phyloP scores from a whole-genome alignment of 2,113 vertebrate genomes.

The Percina caprodes region DNA sequence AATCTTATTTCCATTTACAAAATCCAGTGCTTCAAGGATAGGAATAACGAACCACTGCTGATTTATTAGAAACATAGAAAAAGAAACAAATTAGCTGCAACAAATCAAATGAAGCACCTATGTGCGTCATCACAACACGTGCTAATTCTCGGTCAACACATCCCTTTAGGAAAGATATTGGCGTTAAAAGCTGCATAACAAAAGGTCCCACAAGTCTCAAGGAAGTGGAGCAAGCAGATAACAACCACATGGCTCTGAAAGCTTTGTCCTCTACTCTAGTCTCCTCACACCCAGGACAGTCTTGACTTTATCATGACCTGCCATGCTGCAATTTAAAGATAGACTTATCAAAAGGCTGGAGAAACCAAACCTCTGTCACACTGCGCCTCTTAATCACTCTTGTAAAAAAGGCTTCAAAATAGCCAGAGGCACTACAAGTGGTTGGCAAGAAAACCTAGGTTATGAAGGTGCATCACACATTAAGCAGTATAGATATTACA shows the following conservation, averaged over 20 bases:
- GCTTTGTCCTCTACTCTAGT: conserved; percentile 47
- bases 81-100: conserved; percentile 8
- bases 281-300: conserved; percentile 48
- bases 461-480: background rate
- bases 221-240: conserved; percentile 67
- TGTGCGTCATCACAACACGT: conserved; percentile 26
- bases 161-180: conserved; percentile 19
- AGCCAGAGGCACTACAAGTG: background rate
- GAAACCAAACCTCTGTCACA: conserved; percentile 26
- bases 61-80: background rate
- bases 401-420: background rate
- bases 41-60: conserved; percentile 1
- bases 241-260: conserved; percentile 29
- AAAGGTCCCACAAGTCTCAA: conserved; percentile 35
- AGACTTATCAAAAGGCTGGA: conserved; percentile 45
- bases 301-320: conserved; percentile 56
- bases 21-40: background rate
- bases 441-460: background rate
- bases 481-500: background rate
- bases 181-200: conserved; percentile 36
- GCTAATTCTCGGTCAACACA: conserved; percentile 7
- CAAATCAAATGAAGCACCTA: conserved; percentile 18
- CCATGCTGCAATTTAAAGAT: conserved; percentile 60
- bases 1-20: conserved; percentile 10
- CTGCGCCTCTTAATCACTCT: conserved; percentile 26